These are phyloP conservation scores for Bergia sp. DNA, from an alignment of 92 coral and sea anemone genomes.

Conservation along the genomic window DNA sequence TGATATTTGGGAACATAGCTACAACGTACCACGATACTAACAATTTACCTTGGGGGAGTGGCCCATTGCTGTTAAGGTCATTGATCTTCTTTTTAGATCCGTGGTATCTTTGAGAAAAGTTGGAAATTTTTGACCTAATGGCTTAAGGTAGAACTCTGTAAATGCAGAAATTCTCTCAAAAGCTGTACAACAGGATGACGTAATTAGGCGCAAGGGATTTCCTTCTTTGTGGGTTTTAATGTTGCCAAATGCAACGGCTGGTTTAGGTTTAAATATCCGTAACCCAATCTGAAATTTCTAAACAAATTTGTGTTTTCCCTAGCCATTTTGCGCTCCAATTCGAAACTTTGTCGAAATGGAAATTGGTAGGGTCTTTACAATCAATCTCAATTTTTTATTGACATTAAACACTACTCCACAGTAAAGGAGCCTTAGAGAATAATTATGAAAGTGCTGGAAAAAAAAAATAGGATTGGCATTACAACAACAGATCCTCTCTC, in stretches of 20 bases:
- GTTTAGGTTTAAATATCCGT: neutral
- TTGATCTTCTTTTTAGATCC: neutral
- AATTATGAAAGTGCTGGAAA: no score
- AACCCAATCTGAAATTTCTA: neutral
- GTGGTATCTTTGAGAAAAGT: conserved; percentile 37
- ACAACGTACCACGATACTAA: conserved; percentile 19
- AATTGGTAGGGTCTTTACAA: no score
- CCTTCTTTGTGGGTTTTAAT: conserved; percentile 19
- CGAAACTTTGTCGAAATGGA: neutral
- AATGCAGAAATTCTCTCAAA: conserved; percentile 1
- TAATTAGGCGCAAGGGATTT: conserved; percentile 10
- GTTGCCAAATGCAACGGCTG: conserved; percentile 28
- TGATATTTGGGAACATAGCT: conserved; percentile 9
- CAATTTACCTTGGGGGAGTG: neutral
- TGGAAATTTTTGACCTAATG: conserved; percentile 19
- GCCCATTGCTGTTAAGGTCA: neutral
- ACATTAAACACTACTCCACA: no score
- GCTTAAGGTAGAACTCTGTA: conserved; percentile 17
- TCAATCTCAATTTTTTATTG: no score
- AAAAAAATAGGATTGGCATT: no score
- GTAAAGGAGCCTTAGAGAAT: no score
- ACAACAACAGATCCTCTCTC: no score
- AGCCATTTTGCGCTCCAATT: conserved; percentile 14
- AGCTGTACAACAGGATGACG: conserved; percentile 10
- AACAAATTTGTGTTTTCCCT: neutral